Evolutionary conservation across 2,113 vertebrate species (phyloP), one percentile per base, ranked within the genome.

Genomic region (Campylomormyrus tamandua): DNA sequence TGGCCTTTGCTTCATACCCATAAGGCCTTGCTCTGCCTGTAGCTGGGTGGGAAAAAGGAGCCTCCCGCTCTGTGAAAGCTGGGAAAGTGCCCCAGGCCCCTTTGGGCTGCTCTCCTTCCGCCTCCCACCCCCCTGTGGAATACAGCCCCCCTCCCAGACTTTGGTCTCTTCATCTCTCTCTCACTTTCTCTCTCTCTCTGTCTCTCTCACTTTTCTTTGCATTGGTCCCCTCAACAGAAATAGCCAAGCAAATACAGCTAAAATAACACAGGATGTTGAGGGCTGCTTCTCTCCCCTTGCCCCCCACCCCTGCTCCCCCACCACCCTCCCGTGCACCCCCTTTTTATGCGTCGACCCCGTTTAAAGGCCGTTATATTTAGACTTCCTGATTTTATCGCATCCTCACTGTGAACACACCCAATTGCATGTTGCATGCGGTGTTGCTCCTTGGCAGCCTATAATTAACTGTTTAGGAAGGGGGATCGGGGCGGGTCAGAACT

Each of bases 221-320:
- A 48, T 39, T 35, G 49, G 27, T 45, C 62, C 46, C 45, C 27
- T 74, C 56, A 90, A 31, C 70, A 89, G 50, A 58, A 90, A 70
- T 74, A 77, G 58, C 46, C 2, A 48, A 74, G 53, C 84, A 90
- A 48, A 87, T 90, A 58, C 90, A 90, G 87, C 90, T 90, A 87
- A 50, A 88, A 90, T 83, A 88, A 90, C 87, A 90, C 62, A 83
- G 49, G 85, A 90, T 80, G 89, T 83, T 83, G 58, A 21, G 80
- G 84, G 19, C 46, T 90, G 89, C 56, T 35, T 70, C 66, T 31
- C 24, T 39, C 85, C 74, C 74, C 8, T 4, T 17, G 0, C 15
- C 5, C 17, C 19, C 53, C 19, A 0, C 24, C 35, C n/a, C 80
- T 1, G 19, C 13, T 7, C 88, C 49, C 77, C 66, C 83, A 3